phyloP scores from a whole-genome alignment of 2,113 vertebrate genomes.

The Eudyptes chrysolophus region DNA sequence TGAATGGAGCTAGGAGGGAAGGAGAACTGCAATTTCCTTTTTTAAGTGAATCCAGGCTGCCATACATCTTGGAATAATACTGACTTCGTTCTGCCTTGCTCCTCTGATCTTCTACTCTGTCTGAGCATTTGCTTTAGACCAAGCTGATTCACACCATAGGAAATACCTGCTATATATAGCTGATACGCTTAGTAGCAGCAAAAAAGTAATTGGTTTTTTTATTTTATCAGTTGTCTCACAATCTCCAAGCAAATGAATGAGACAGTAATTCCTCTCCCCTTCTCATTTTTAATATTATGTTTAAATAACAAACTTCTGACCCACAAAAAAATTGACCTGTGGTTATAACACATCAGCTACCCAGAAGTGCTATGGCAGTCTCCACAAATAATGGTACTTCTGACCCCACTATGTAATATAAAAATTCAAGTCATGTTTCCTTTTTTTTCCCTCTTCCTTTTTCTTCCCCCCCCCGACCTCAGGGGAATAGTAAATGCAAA shows the following conservation, averaged over 20 bases:
- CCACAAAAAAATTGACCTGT: not conserved
- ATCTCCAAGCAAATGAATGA: not conserved
- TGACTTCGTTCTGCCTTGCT: not conserved
- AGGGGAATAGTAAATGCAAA: not conserved
- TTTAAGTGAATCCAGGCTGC: not conserved
- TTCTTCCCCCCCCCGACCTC: fast-evolving
- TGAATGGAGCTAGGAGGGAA: not conserved
- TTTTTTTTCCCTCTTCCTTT: too few species aligned
- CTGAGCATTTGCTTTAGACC: not conserved
- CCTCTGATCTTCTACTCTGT: not conserved
- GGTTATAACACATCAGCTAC: not conserved
- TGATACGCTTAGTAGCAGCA: not conserved
- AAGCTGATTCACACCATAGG: not conserved
- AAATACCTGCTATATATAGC: not conserved
- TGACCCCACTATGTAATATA: not conserved
- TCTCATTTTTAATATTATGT: not conserved
- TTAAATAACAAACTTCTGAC: not conserved
- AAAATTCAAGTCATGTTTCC: not conserved
- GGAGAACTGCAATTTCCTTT: not conserved
- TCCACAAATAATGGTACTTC: not conserved
- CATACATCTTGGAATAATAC: not conserved
- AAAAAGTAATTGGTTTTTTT: not conserved
- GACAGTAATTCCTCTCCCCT: not conserved
- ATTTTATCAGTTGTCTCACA: not conserved
- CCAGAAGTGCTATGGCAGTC: not conserved